Conservation (phyloP, 1,140 invertebrate species). For the Conus ventricosus region DNA sequence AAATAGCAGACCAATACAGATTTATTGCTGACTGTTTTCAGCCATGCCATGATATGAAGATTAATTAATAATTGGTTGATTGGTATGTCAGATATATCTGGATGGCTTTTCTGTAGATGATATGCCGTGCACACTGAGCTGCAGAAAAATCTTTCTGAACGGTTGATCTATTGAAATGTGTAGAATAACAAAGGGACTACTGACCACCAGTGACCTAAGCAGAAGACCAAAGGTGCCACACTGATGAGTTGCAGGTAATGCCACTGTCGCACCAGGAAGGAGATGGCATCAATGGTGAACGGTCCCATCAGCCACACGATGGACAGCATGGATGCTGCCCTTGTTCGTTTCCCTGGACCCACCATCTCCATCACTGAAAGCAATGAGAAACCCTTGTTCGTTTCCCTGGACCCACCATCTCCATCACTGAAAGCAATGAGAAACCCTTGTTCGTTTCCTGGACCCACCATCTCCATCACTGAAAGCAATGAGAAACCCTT, state of each 20-base stretch:
- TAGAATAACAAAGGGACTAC: background rate
- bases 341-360: background rate
- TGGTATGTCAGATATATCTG: too few relatives aligned
- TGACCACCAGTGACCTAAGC: background rate
- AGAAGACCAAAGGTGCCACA: background rate
- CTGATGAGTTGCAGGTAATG: conserved; percentile 7
- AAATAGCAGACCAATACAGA: too few relatives aligned
- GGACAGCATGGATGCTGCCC: background rate
- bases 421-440: background rate
- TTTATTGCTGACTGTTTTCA: too few relatives aligned
- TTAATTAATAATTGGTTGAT: too few relatives aligned
- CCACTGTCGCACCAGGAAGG: background rate
- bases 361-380: conserved; percentile 3
- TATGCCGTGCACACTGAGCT: too few relatives aligned
- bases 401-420: background rate
- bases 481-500: background rate
- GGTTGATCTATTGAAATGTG: too few relatives aligned
- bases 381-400: background rate
- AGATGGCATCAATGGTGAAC: background rate
- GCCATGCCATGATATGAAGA: too few relatives aligned
- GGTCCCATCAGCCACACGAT: background rate
- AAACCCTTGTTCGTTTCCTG: background rate
- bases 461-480: conserved; percentile 14
- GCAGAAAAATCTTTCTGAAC: too few relatives aligned
- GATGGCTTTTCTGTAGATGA: too few relatives aligned